A percentile compares a stretch with the other conserved stretches of the same genome.
Conservation (phyloP, 1,140 invertebrate genomes). For the Chironomus tepperi region DNA sequence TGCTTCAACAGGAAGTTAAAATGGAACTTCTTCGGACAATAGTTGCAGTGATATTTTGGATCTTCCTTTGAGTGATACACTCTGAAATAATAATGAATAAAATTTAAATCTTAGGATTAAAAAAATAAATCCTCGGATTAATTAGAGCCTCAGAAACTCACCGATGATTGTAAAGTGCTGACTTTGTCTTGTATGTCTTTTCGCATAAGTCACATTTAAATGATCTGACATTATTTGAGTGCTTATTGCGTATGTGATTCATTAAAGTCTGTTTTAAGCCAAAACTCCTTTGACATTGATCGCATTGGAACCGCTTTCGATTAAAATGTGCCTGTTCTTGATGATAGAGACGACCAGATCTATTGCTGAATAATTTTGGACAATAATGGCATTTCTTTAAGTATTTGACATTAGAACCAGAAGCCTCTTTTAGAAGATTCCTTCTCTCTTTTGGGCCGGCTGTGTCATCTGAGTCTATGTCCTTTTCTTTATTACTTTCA, state of each 20-base stretch:
- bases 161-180: background rate
- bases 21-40: constrained; percentile 16
- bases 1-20: background rate
- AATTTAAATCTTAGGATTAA: too few relatives aligned
- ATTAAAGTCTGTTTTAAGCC: background rate
- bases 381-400: constrained; percentile 10
- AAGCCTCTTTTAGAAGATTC: background rate
- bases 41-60: background rate
- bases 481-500: background rate
- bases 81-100: background rate
- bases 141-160: too few relatives aligned
- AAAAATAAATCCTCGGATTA: too few relatives aligned
- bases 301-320: background rate
- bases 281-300: background rate
- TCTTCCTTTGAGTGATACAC: constrained; percentile 8
- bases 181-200: background rate
- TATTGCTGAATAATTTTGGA: constrained; percentile 1
- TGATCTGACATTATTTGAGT: background rate
- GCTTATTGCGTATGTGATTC: constrained; percentile 19
- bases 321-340: background rate
- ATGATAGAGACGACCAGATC: constrained; percentile 11
- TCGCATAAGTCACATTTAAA: background rate
- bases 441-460: background rate
- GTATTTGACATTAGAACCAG: background rate
- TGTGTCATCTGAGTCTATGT: background rate